Evolutionary conservation across 2,888 invertebrate species (phyloP).

Genomic region (Napeogenes sylphis): DNA sequence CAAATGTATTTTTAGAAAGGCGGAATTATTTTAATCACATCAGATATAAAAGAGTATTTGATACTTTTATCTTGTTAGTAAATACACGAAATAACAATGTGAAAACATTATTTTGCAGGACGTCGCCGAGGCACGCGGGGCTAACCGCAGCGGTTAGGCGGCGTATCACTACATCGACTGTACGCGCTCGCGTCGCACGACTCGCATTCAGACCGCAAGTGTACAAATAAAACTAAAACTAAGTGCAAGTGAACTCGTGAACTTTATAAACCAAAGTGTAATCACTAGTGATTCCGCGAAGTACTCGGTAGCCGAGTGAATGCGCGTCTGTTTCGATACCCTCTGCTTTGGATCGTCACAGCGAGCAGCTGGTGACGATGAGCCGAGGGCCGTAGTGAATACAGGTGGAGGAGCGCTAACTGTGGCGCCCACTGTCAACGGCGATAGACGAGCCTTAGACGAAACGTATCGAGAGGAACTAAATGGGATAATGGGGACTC

Average conservation of each 20-base stretch:
- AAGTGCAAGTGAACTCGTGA: conserved; percentile 42
- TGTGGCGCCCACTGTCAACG: conserved; percentile 73
- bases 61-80: conserved; percentile 20
- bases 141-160: conserved; percentile 50
- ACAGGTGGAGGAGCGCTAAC: conserved; percentile 71
- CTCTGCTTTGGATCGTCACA: conserved; percentile 94
- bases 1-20: too few species aligned
- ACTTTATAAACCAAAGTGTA: conserved; percentile 50
- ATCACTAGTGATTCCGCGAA: conserved; percentile 66
- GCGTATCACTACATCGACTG: conserved; percentile 62
- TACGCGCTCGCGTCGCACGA: conserved; percentile 72
- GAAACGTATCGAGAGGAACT: conserved; percentile 70
- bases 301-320: conserved; percentile 82
- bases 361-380: conserved; percentile 88
- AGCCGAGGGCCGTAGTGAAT: conserved; percentile 75
- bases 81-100: conserved; percentile 25
- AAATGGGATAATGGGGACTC: conserved; percentile 75
- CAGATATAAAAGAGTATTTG: conserved; percentile 6
- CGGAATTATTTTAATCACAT: too few species aligned
- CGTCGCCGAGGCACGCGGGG: conserved; percentile 70
- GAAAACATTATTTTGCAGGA: conserved; percentile 53
- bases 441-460: conserved; percentile 71
- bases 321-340: conserved; percentile 94
- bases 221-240: conserved; percentile 44
- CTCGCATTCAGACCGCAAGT: conserved; percentile 56